Conservation (phyloP, 2,888 invertebrate genomes). For the Drosophila picticornis region DNA sequence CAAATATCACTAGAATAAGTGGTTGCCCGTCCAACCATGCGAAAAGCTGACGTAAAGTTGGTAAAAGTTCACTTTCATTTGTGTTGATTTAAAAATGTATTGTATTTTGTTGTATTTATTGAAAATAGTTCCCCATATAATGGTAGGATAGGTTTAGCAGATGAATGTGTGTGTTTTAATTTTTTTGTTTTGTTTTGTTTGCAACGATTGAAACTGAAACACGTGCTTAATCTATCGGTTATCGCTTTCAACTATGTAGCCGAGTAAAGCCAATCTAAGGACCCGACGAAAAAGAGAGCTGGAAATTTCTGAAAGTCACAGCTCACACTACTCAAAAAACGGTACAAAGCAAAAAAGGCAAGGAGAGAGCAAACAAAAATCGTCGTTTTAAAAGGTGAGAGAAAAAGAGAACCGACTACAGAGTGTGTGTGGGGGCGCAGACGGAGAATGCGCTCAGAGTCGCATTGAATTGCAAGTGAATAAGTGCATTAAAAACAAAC, state of each 20-base stretch:
- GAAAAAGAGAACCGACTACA: constrained; percentile 55
- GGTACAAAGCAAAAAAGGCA: constrained; percentile 30
- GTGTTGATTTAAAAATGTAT: neutral
- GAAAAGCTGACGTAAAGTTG: neutral
- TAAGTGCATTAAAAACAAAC: constrained; percentile 30
- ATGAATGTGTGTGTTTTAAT: neutral
- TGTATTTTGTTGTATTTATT: neutral
- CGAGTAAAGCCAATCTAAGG: constrained; percentile 44
- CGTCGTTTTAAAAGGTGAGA: constrained; percentile 25
- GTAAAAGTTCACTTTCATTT: constrained; percentile 17
- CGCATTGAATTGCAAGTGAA: constrained; percentile 19
- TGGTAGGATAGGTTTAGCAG: neutral
- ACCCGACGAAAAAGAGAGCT: constrained; percentile 9
- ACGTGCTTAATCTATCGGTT: constrained; percentile 57
- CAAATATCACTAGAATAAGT: neutral
- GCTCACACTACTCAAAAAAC: constrained; percentile 30
- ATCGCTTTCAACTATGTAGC: constrained; percentile 35
- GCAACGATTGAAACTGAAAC: constrained; percentile 52
- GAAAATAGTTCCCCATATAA: constrained; percentile 3
- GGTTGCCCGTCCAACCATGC: neutral
- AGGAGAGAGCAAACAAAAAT: constrained; percentile 31
- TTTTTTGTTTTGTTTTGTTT: constrained; percentile 35
- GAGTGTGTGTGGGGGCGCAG: constrained; percentile 24
- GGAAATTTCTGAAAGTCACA: constrained; percentile 61
- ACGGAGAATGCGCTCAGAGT: constrained; percentile 13